These are phyloP conservation scores for Bicyclus anynana DNA, from an alignment of 1,140 invertebrate species.

Conservation along the genomic window DNA sequence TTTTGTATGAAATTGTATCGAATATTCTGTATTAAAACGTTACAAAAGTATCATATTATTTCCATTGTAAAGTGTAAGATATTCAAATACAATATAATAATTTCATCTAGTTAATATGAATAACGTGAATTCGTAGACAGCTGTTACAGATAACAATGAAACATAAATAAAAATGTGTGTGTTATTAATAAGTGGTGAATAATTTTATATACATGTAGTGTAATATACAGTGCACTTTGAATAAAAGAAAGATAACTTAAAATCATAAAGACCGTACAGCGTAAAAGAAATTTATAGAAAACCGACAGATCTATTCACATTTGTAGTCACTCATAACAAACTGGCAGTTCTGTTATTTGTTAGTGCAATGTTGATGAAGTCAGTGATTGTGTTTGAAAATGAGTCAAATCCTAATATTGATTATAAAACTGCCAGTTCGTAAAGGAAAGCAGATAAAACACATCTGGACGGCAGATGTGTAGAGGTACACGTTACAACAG, in stretches of 20 bases:
- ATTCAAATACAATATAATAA: background rate
- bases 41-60: background rate
- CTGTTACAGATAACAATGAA: background rate
- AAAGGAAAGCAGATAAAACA: constrained; percentile 63
- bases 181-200: background rate
- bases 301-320: constrained; percentile 27
- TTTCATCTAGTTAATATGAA: background rate
- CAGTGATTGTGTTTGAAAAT: constrained; percentile 21
- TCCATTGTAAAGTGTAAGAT: background rate
- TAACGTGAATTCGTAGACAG: background rate
- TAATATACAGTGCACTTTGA: constrained; percentile 12
- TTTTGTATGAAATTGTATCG: constrained; percentile 23
- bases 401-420: constrained; percentile 18
- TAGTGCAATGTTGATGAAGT: constrained; percentile 20
- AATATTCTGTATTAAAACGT: background rate
- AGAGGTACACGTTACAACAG: constrained; percentile 71
- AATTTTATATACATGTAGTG: constrained; percentile 1
- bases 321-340: constrained; percentile 40
- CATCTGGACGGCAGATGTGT: constrained; percentile 73
- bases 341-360: constrained; percentile 54
- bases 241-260: constrained; percentile 3
- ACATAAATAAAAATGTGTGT: background rate
- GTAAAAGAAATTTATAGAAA: constrained; percentile 14
- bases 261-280: constrained; percentile 6
- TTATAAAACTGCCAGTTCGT: constrained; percentile 67